phyloP scores from a whole-genome alignment of 1,140 invertebrate genomes.

The Dendroctonus ponderosae region DNA sequence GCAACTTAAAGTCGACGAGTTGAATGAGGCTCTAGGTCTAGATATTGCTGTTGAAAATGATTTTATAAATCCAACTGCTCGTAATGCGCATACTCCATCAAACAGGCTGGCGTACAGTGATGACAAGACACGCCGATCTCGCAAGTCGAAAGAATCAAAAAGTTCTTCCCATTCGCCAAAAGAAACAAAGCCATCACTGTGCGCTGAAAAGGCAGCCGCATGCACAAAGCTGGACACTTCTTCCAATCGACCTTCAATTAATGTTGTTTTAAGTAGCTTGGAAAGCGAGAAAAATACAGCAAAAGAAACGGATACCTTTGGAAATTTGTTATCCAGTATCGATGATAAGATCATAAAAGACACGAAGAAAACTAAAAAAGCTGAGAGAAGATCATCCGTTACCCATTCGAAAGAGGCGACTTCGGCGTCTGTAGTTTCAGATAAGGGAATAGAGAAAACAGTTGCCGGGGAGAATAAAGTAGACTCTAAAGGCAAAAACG shows the following conservation, averaged over 20 bases:
- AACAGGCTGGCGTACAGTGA: conserved; percentile 13
- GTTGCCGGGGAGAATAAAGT: too few species aligned
- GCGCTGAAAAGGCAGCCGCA: conserved; percentile 1
- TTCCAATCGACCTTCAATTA: too few species aligned
- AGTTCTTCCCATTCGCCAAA: conserved; percentile 9
- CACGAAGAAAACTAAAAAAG: conserved; percentile 28
- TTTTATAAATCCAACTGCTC: conserved; percentile 30
- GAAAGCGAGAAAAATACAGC: background rate
- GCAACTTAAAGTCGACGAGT: conserved; percentile 32
- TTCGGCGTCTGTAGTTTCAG: too few species aligned
- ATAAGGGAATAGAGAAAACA: too few species aligned
- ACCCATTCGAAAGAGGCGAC: conserved; percentile 10
- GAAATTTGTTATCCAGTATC: conserved; percentile 40
- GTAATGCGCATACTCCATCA: conserved; percentile 26
- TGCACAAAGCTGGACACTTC: background rate
- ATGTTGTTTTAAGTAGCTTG: too few species aligned
- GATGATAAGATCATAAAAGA: conserved; percentile 40
- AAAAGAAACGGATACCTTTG: conserved; percentile 42
- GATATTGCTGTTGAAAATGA: conserved; percentile 11
- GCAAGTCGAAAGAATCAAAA: conserved; percentile 6
- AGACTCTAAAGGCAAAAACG: too few species aligned
- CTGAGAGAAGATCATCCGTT: conserved; percentile 24
- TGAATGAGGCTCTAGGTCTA: conserved; percentile 18
- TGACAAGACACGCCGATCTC: background rate
- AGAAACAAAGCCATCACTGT: conserved; percentile 29